phyloP scores from a whole-genome alignment of 2,797 vertebrate species.

The Bovichtus variegatus region DNA sequence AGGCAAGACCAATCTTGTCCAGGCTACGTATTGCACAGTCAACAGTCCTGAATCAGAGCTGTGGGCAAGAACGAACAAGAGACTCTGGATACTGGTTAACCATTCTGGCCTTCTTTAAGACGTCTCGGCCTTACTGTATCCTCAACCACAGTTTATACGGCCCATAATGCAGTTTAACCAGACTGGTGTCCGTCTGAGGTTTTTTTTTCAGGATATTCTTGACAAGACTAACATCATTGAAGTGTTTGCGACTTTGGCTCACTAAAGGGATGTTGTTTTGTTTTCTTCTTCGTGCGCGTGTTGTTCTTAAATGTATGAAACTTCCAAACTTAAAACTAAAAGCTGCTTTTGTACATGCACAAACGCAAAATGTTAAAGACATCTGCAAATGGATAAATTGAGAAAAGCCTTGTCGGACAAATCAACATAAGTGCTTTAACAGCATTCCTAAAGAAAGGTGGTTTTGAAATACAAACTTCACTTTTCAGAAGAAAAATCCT shows the following conservation, averaged over 20 bases:
- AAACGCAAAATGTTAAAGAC: conserved; percentile 11
- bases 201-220: background rate
- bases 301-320: background rate
- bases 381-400: background rate
- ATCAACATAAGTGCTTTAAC: background rate
- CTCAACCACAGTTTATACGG: conserved; percentile 57
- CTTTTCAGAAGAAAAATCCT: background rate
- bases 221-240: background rate
- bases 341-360: no score
- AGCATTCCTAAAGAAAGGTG: background rate
- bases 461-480: background rate
- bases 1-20: conserved; percentile 62
- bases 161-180: conserved; percentile 4
- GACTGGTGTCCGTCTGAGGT: conserved; percentile 28
- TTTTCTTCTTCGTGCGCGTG: background rate
- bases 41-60: conserved; percentile 33
- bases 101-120: conserved; percentile 26
- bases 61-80: conserved; percentile 52
- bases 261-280: background rate
- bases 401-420: background rate
- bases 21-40: conserved; percentile 22
- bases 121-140: background rate
- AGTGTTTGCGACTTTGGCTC: background rate
- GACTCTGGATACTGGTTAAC: conserved; percentile 59
- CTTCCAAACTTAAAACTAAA: background rate